These are phyloP conservation scores for Sminthurides aquaticus DNA, from an alignment of 2,888 invertebrate species.

Conservation along the genomic window DNA sequence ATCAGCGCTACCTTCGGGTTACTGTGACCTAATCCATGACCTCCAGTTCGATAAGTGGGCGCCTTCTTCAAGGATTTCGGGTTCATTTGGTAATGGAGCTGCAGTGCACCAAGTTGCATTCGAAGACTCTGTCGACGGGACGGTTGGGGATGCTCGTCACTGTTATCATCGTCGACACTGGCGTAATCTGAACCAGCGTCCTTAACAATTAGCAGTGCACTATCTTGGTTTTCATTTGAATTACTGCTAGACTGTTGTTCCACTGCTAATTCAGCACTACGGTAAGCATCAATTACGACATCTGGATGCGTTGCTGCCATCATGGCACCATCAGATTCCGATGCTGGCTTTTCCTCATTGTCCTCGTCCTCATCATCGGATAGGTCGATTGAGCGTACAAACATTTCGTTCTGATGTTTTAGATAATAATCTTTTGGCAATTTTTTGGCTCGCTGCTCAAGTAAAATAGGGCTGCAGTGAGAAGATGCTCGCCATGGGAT, in stretches of 20 bases:
- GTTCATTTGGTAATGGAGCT: not conserved
- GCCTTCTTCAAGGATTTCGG: not conserved
- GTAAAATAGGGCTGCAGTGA: conserved; percentile 2
- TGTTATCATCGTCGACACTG: not conserved
- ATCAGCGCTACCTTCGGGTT: not conserved
- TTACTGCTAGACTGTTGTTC: not conserved
- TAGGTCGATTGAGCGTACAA: not conserved
- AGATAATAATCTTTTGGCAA: conserved; percentile 7
- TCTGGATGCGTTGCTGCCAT: not conserved
- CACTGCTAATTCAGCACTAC: not conserved
- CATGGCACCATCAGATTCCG: not conserved
- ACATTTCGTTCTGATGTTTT: conserved; percentile 2
- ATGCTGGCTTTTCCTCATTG: not conserved
- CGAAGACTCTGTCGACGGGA: not conserved
- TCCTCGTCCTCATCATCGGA: not conserved
- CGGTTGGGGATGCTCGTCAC: not conserved
- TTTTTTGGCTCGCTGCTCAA: conserved; percentile 9
- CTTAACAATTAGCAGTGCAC: too few species aligned
- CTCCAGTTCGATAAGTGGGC: conserved; percentile 7
- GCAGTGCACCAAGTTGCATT: not conserved
- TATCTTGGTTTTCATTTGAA: not conserved
- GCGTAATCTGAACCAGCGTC: not conserved
- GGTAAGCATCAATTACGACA: not conserved
- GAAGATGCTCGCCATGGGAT: conserved; percentile 1
- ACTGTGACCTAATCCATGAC: conserved; percentile 10